phyloP scores from a whole-genome alignment of 2,113 vertebrate species.

The Periophthalmodon schlosseri region DNA sequence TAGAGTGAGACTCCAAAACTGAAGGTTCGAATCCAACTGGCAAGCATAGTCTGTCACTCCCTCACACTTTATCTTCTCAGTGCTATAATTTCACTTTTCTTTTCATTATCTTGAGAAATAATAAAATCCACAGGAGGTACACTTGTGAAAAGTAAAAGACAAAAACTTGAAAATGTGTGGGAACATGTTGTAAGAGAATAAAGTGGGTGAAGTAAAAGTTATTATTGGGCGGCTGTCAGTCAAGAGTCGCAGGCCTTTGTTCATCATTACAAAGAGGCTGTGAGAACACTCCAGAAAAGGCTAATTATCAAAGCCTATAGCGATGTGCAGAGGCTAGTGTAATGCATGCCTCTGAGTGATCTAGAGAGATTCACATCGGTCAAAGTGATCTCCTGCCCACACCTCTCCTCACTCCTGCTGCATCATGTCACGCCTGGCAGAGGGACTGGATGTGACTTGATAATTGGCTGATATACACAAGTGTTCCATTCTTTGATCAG shows the following conservation, averaged over 20 bases:
- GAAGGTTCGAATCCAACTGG: slow-evolving; percentile 39
- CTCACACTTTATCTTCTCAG: slow-evolving; percentile 22
- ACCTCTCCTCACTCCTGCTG: slow-evolving; percentile 9
- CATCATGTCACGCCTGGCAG: slow-evolving; percentile 29
- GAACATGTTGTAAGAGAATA: slow-evolving; percentile 20
- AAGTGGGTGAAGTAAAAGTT: slow-evolving; percentile 27
- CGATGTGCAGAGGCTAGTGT: slow-evolving; percentile 36
- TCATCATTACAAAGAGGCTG: slow-evolving; percentile 54
- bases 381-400: slow-evolving; percentile 29
- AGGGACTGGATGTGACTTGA: neutral
- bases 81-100: slow-evolving; percentile 33
- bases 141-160: slow-evolving; percentile 15
- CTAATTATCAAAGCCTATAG: slow-evolving; percentile 59
- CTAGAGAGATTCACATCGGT: slow-evolving; percentile 50
- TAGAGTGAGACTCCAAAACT: slow-evolving; percentile 11
- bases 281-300: slow-evolving; percentile 40
- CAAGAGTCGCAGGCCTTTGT: slow-evolving; percentile 37
- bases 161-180: slow-evolving; percentile 17
- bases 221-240: slow-evolving; percentile 27
- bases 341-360: slow-evolving; percentile 36
- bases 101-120: slow-evolving; percentile 37
- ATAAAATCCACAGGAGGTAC: slow-evolving; percentile 20
- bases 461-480: slow-evolving; percentile 19
- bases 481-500: slow-evolving; percentile 24
- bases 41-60: slow-evolving; percentile 30